phyloP scores from a whole-genome alignment of 1,140 invertebrate species.

The Atta cephalotes region DNA sequence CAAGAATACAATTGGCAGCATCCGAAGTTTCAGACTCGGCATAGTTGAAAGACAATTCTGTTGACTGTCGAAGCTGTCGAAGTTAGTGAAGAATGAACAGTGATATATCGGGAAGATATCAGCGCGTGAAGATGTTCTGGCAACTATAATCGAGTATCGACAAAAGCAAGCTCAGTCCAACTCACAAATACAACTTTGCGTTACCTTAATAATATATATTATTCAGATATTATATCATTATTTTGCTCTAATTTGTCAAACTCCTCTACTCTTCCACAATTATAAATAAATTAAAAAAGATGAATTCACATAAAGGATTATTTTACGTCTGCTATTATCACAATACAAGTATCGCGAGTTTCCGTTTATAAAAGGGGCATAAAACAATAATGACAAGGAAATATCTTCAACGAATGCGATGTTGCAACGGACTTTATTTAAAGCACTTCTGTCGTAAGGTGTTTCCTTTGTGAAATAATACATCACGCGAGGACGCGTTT shows the following conservation, averaged over 20 bases:
- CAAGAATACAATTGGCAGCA: constrained; percentile 22
- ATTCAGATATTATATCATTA: background rate
- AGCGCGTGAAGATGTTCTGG: constrained; percentile 39
- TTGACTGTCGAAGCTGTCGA: constrained; percentile 49
- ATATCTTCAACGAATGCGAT: constrained; percentile 32
- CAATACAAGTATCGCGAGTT: background rate
- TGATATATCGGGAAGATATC: constrained; percentile 37
- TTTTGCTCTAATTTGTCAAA: background rate
- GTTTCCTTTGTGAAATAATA: constrained; percentile 28
- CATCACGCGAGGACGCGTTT: constrained; percentile 58
- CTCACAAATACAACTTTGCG: background rate
- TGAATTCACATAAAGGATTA: background rate
- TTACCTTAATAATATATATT: constrained; percentile 3
- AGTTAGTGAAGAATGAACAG: constrained; percentile 32
- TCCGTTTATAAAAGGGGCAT: background rate
- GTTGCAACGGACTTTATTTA: constrained; percentile 44
- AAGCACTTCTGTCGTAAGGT: constrained; percentile 20
- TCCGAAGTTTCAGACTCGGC: constrained; percentile 44
- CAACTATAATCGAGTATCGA: constrained; percentile 46
- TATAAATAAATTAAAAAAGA: background rate
- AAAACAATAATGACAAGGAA: constrained; percentile 34
- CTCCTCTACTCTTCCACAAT: background rate
- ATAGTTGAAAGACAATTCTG: constrained; percentile 21
- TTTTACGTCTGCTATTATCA: constrained; percentile 14
- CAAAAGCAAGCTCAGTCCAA: constrained; percentile 34